Conservation (phyloP, 64 coral and sea anemone species). For the Dendrophyllia cribrosa region DNA sequence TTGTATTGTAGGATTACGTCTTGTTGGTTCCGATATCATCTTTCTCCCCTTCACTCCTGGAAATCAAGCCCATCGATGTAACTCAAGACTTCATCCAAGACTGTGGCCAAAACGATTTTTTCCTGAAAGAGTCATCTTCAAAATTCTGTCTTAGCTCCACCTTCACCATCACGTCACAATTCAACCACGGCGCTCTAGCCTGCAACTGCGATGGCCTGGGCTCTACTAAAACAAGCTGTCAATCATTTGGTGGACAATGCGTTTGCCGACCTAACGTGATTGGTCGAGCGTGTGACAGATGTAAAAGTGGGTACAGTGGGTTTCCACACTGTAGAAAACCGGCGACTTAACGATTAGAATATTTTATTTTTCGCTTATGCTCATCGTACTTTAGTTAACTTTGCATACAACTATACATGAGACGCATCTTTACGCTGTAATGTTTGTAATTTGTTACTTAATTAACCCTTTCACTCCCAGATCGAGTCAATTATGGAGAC, state of each 20-base stretch:
- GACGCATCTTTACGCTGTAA: not conserved
- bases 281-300: conserved; percentile 90
- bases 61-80: conserved; percentile 79
- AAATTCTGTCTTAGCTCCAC: conserved; percentile 85
- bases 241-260: conserved; percentile 94
- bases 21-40: conserved; percentile 76
- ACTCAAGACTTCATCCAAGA: conserved; percentile 79
- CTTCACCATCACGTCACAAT: conserved; percentile 78
- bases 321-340: conserved; percentile 59
- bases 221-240: conserved; percentile 66
- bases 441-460: not conserved
- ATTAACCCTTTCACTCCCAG: too few relatives aligned
- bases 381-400: not conserved
- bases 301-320: conserved; percentile 86
- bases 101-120: conserved; percentile 67
- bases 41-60: conserved; percentile 71
- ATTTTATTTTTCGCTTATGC: not conserved
- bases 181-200: conserved; percentile 72
- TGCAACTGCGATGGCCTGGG: conserved; percentile 86
- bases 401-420: not conserved
- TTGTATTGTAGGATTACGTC: conserved; percentile 83
- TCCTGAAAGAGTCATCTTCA: conserved; percentile 69
- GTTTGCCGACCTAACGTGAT: conserved; percentile 84
- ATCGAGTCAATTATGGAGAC: too few relatives aligned
- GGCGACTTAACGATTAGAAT: not conserved